These are phyloP conservation scores for Beris morrisii DNA, from an alignment of 2,888 invertebrate genomes.

Conservation along the genomic window DNA sequence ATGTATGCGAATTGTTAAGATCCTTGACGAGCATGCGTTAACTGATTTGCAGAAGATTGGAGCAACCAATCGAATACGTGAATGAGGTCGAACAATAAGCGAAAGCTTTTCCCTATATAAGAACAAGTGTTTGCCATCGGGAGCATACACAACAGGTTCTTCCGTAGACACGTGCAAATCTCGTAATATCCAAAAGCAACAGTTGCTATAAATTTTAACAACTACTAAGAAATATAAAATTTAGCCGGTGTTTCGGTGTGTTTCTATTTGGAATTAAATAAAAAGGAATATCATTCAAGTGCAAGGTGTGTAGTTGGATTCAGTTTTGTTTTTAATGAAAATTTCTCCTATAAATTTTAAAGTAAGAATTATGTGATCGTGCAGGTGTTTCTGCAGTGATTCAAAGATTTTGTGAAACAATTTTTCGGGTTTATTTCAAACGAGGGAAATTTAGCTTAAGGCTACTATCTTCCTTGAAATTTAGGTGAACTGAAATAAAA, in stretches of 20 bases:
- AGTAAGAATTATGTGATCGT: too few relatives aligned
- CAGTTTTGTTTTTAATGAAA: not conserved
- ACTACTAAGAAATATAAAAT: too few relatives aligned
- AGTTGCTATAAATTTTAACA: constrained; percentile 22
- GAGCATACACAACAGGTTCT: constrained; percentile 41
- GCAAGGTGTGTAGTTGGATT: constrained; percentile 19
- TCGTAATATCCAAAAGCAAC: constrained; percentile 29
- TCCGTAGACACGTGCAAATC: constrained; percentile 41
- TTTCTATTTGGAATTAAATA: not conserved
- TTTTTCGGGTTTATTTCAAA: too few relatives aligned
- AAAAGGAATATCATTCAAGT: constrained; percentile 17
- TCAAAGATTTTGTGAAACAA: too few relatives aligned
- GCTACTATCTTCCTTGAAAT: too few relatives aligned
- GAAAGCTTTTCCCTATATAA: constrained; percentile 42
- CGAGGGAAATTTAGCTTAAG: too few relatives aligned
- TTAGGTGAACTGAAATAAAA: too few relatives aligned
- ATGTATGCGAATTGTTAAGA: not conserved
- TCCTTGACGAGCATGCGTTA: constrained; percentile 39
- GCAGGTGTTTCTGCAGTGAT: too few relatives aligned
- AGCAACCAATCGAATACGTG: constrained; percentile 26
- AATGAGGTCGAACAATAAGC: constrained; percentile 11
- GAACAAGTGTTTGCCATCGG: constrained; percentile 37
- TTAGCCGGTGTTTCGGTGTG: constrained; percentile 19
- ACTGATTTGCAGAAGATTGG: constrained; percentile 35
- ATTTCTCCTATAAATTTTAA: too few relatives aligned